Conservation (phyloP, 53 echinoderm and acorn worm genomes). For the Henricia sp. region DNA sequence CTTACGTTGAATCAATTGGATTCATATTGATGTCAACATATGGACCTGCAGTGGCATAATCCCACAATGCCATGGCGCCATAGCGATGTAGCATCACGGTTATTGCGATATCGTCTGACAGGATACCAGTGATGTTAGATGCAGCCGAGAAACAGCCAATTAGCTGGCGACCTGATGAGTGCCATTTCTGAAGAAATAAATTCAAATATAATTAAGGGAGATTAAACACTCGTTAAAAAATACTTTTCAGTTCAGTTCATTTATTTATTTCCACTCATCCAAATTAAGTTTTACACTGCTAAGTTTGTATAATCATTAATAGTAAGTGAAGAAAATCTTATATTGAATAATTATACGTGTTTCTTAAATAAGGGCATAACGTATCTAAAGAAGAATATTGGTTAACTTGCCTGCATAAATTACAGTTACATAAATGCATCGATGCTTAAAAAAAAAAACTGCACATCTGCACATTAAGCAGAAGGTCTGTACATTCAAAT, state of each 20-base stretch:
- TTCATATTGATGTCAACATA: slow-evolving; percentile 96
- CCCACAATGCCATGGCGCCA: slow-evolving; percentile 90
- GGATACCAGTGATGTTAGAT: slow-evolving; percentile 94
- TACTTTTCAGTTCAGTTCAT: neutral
- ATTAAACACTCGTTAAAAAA: neutral
- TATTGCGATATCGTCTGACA: slow-evolving; percentile 73
- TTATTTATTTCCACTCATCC: neutral
- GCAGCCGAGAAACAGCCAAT: slow-evolving; percentile 99
- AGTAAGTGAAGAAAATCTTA: no score
- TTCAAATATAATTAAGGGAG: neutral
- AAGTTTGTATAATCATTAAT: no score
- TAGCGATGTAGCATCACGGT: slow-evolving; percentile 82
- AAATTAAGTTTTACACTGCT: no score
- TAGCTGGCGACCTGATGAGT: slow-evolving; percentile 70
- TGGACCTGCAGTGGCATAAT: slow-evolving; percentile 98
- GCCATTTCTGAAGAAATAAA: slow-evolving; percentile 73
- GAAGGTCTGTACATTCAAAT: no score
- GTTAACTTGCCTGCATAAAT: no score
- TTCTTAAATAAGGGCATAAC: no score
- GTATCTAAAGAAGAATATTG: no score
- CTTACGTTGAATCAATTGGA: slow-evolving; percentile 83
- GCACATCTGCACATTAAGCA: no score
- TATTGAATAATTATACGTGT: no score
- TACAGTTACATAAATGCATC: no score
- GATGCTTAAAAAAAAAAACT: no score